A percentile compares a stretch with the other conserved stretches of the same genome.
phyloP scores from a whole-genome alignment of 2,113 vertebrate species.

The Ceuthmochares aereus region DNA sequence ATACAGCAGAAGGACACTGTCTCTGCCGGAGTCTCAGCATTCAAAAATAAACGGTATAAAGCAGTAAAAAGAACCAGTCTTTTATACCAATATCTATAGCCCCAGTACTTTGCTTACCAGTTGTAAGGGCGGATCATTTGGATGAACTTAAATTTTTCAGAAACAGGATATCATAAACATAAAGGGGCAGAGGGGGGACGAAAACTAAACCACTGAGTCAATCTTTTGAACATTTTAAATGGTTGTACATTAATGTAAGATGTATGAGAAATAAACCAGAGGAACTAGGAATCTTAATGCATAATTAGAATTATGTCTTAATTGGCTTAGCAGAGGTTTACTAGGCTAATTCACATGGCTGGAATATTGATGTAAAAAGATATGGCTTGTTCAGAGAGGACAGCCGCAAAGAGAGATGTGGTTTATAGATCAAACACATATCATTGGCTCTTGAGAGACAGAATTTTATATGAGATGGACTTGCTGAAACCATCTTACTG shows the following conservation, averaged over 20 bases:
- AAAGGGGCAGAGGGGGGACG: background rate
- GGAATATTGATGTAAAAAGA: conserved; percentile 35
- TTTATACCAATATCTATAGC: background rate
- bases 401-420: background rate
- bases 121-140: background rate
- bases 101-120: background rate
- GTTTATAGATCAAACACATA: background rate
- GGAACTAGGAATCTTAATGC: conserved; percentile 35
- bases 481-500: background rate
- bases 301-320: conserved; percentile 61
- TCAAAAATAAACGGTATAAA: too few species aligned
- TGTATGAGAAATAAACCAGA: conserved; percentile 4
- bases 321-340: conserved; percentile 40
- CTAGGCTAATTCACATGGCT: background rate
- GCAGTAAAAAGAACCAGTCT: too few species aligned
- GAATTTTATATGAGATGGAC: background rate
- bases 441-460: background rate
- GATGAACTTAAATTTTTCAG: background rate
- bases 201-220: background rate
- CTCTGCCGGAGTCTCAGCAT: too few species aligned
- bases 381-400: background rate
- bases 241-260: background rate
- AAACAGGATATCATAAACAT: background rate
- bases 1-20: too few species aligned
- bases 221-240: background rate